phyloP scores from a whole-genome alignment of 2,888 invertebrate genomes.

The Holacanthella duospinosa region DNA sequence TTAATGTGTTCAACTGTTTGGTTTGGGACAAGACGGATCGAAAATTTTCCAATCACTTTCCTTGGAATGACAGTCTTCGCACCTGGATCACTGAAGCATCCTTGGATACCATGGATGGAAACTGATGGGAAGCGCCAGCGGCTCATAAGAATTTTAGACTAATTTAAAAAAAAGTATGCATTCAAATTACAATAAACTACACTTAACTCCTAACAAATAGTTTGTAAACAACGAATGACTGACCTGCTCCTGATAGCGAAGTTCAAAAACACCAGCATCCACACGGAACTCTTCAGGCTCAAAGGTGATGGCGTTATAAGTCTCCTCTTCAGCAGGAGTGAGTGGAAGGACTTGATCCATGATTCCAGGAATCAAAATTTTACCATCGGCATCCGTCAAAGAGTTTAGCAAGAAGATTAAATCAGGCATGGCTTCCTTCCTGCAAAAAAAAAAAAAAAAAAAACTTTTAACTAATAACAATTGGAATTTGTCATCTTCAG shows the following conservation, averaged over 20 bases:
- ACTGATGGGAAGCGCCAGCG: constrained; percentile 91
- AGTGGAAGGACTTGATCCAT: constrained; percentile 71
- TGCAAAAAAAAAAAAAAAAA: constrained; percentile 5
- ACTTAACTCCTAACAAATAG: background rate
- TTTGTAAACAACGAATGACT: no score
- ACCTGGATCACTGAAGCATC: constrained; percentile 42
- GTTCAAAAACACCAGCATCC: constrained; percentile 57
- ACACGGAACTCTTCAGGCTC: constrained; percentile 52
- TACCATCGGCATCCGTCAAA: constrained; percentile 74
- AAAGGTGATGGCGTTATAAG: constrained; percentile 77
- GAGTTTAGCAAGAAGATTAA: constrained; percentile 72
- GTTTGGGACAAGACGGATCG: constrained; percentile 87
- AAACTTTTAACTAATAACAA: background rate
- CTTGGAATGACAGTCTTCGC: constrained; percentile 62
- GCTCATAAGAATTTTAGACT: constrained; percentile 68
- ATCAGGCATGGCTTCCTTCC: constrained; percentile 58
- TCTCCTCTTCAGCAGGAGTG: constrained; percentile 55
- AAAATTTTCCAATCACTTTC: constrained; percentile 93
- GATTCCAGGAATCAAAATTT: constrained; percentile 75
- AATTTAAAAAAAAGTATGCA: background rate
- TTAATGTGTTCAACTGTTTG: constrained; percentile 67
- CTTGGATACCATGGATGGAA: constrained; percentile 92
- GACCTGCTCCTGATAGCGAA: constrained; percentile 68
- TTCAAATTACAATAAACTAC: no score
- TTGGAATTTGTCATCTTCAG: constrained; percentile 23